Base-by-base conservation (phyloP, 2,797 vertebrate species). In the Hippoglossus hippoglossus region DNA sequence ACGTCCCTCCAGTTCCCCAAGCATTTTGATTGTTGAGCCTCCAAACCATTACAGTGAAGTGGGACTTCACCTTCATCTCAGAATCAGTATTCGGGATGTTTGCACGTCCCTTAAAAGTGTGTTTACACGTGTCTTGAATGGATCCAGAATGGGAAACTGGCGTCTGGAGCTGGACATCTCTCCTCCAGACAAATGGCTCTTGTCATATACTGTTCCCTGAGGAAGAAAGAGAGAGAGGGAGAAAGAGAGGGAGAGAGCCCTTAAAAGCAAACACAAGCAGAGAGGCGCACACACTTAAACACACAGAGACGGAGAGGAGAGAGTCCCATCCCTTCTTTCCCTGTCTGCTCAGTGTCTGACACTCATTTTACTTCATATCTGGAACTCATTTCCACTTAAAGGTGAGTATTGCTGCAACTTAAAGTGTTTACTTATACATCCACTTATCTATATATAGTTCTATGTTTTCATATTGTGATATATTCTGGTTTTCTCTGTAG, bases 181-280 rank as follows among this genome's bases (percentile, higher is more conserved):
- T 69, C 36, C 63, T 75, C 15, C 54, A 71, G 72, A 88, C 52
- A 52, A 81, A 77, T 87, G 39, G 50, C 71, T 78, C 59, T 63
- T 77, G 81, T 86, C 77, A 81, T 71, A 12, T 69, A 47, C 34
- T 65, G 49, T 64, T 80, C 51, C 56, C 73, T 7, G 0, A 73
- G 54, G 31, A 25, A 71, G 71, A 36, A 25, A 71, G 71, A 36
- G 68, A 49, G 47, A 18, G 53, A 59, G 69, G 28, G 59, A 63
- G 64, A 49, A 55, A 26, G 69, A 60, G 59, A 67, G 74, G 54
- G 76, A 60, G 73, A 49, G 80, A 58, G 67, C 6, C 57, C 77
- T 55, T 76, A 31, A 44, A 81, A 67, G 69, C 70, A 83, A 80
- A 84, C 79, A 73, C 49, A 67, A 77, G 71, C 55, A 69, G 31